Evolutionary conservation across 1,140 invertebrate species (phyloP).

Genomic region (Dendrolimus kikuchii): DNA sequence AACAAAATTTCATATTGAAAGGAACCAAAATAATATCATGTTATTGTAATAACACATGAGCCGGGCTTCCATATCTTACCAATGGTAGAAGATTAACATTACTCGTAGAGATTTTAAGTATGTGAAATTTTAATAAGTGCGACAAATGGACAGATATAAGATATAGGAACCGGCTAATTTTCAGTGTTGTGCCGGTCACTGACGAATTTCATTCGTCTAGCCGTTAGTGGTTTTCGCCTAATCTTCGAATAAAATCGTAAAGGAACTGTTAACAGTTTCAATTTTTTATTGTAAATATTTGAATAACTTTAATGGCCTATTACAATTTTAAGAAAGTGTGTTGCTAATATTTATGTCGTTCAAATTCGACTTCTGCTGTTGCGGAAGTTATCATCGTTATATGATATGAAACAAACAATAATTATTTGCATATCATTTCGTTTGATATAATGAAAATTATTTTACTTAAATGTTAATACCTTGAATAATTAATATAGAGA

Average conservation of each 20-base stretch:
- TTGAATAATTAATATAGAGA: slow-evolving; percentile 7
- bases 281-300: slow-evolving; percentile 66
- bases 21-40: too few species aligned
- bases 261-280: slow-evolving; percentile 52
- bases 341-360: slow-evolving; percentile 52
- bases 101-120: too few species aligned
- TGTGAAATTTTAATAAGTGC: too few species aligned
- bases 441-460: slow-evolving; percentile 15
- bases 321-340: slow-evolving; percentile 52
- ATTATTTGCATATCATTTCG: slow-evolving; percentile 29
- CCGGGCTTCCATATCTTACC: too few species aligned
- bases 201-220: slow-evolving; percentile 36
- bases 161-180: too few species aligned
- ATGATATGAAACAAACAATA: slow-evolving; percentile 21
- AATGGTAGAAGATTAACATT: too few species aligned
- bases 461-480: slow-evolving; percentile 5
- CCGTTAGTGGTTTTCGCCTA: slow-evolving; percentile 60
- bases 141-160: too few species aligned
- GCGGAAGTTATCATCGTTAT: slow-evolving; percentile 26
- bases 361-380: slow-evolving; percentile 47
- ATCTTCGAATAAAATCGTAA: slow-evolving; percentile 56
- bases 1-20: background rate
- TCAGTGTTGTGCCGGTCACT: slow-evolving; percentile 3
- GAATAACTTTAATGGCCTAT: slow-evolving; percentile 59
- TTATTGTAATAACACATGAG: too few species aligned